A percentile compares a stretch with the other conserved stretches of the same genome.
These are phyloP conservation scores for Trichopria drosophilae DNA, from an alignment of 2,888 invertebrate species.

Conservation along the genomic window DNA sequence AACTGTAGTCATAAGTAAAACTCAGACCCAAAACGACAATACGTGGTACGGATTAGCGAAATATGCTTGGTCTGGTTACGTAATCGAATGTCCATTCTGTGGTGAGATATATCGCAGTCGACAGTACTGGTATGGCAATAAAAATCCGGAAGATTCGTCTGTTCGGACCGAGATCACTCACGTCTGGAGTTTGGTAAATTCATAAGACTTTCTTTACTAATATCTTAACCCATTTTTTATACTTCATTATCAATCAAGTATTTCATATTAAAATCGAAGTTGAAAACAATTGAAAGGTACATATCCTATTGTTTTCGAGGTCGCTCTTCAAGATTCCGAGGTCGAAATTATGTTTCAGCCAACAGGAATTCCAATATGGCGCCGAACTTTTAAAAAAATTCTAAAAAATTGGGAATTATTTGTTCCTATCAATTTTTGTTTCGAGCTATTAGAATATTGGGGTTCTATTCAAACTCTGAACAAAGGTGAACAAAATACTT, in stretches of 20 bases:
- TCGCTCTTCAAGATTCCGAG: too few relatives aligned
- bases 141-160: slow-evolving; percentile 70
- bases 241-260: neutral
- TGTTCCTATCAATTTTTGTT: too few relatives aligned
- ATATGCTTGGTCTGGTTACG: slow-evolving; percentile 78
- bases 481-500: too few relatives aligned
- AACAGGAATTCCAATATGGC: too few relatives aligned
- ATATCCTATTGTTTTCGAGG: too few relatives aligned
- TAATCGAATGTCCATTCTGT: slow-evolving; percentile 75
- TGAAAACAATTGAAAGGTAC: too few relatives aligned
- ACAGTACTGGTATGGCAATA: slow-evolving; percentile 81
- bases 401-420: too few relatives aligned
- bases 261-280: too few relatives aligned
- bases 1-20: slow-evolving; percentile 64
- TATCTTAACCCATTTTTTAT: slow-evolving; percentile 9
- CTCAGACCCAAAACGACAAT: slow-evolving; percentile 57
- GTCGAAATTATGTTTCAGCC: too few relatives aligned
- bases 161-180: slow-evolving; percentile 64
- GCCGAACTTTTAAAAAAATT: too few relatives aligned
- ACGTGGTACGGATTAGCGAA: slow-evolving; percentile 71
- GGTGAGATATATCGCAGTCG: slow-evolving; percentile 74
- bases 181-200: slow-evolving; percentile 62
- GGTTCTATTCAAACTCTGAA: too few relatives aligned
- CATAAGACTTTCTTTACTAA: slow-evolving; percentile 7
- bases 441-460: too few relatives aligned